Evolutionary conservation across 2,113 vertebrate species (phyloP), one percentile per base, ranked within the genome.

Genomic region (Nymphicus hollandicus): DNA sequence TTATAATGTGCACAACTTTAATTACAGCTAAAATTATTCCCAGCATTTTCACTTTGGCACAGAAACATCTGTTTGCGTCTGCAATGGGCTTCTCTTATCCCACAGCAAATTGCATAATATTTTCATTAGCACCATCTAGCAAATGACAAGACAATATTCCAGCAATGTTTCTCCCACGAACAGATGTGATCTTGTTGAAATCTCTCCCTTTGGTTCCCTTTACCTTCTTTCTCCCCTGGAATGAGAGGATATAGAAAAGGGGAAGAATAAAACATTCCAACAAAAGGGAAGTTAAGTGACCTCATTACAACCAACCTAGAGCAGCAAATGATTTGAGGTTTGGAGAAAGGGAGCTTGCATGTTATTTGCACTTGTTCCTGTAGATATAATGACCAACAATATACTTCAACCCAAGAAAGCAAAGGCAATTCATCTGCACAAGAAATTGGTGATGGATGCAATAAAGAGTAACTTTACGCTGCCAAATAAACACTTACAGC

Each of bases 21-120:
- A 97, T 98, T 97, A 97, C 82, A 97, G 86, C 93, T 97, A 94
- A 97, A 98, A 98, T 97, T 93, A 97, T 94, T 96, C 89, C 95
- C 92, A 93, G 81, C 41, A 65, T 87, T 92, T 97, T 94, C 52
- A 68, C 61, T 86, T 97, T 86, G 92, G 93, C 83, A 93, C 81
- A 96, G 96, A 97, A 97, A 97, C 98, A 98, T 97, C 97, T 98
- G 98, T 96, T 97, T 90, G 69, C 82, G 80, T 96, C 95, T 96
- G 80, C 79, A 97, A 93, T 17, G 17, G 88, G 88, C 73, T 50
- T 96, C 31, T 95, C 95, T 68, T 55, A 94, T 91, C 95, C 94
- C 52, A 92, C 43, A 90, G 93, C 91, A 95, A 95, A 91, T 91
- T 96, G 93, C 93, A 91, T 96, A 87, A 96, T 90, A 68, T 81